Evolutionary conservation across 2,888 invertebrate species (phyloP).

Genomic region (Drosophila anomalata): DNA sequence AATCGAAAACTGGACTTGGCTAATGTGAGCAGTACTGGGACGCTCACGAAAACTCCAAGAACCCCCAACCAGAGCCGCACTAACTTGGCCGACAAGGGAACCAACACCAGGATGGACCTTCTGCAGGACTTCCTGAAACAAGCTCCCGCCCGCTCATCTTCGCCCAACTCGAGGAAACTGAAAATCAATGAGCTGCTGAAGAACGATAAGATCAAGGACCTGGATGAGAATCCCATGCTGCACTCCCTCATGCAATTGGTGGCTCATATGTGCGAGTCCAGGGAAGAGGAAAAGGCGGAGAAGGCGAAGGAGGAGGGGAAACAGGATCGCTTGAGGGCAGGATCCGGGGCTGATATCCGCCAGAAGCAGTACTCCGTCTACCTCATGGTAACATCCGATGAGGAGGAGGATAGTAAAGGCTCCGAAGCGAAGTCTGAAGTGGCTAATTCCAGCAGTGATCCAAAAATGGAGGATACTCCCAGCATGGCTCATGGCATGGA

Average conservation of each 20-base stretch:
- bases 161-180: constrained; percentile 13
- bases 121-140: constrained; percentile 4
- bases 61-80: not conserved
- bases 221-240: constrained; percentile 32
- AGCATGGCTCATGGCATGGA: not conserved
- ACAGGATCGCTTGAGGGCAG: constrained; percentile 34
- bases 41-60: constrained; percentile 20
- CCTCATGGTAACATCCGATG: constrained; percentile 53
- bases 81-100: constrained; percentile 17
- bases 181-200: constrained; percentile 51
- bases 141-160: not conserved
- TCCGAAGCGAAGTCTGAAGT: not conserved
- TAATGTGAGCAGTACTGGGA: constrained; percentile 24
- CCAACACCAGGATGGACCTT: constrained; percentile 4
- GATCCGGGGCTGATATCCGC: not conserved
- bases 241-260: constrained; percentile 51
- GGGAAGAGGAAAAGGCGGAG: constrained; percentile 4
- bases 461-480: not conserved
- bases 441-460: not conserved
- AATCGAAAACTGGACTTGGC: not conserved
- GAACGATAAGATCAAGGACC: constrained; percentile 15
- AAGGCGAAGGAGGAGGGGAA: not conserved
- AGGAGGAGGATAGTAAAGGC: constrained; percentile 34
- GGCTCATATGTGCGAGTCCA: constrained; percentile 40
- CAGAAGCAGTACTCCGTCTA: constrained; percentile 53